Base-by-base conservation (phyloP, 2,888 invertebrate species). In the Andrena bucephala region DNA sequence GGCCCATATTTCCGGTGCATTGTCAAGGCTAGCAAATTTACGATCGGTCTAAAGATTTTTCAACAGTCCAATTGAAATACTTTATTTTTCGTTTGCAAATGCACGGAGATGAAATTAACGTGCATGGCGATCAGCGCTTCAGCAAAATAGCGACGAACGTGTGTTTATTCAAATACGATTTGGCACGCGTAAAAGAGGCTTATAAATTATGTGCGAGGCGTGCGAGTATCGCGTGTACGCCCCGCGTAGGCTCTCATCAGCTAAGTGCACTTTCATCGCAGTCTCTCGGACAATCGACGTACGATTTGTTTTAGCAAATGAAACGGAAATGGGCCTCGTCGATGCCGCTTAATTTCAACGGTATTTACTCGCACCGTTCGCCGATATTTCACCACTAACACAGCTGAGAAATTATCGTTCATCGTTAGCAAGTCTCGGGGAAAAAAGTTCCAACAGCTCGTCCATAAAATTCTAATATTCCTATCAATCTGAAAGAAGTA, bases 231-330 rank as follows among this genome's bases (percentile, higher is more conserved):
- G 91, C 91, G 92, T 91, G 90, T 88, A 84, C 78, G 84, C 75
- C 83, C 83, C 85, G 60, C 69, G 79, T 84, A 81, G 87, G 85
- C 90, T 89, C 89, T 93, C 93, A 93, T 93, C 93, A 93, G 93
- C 93, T 93, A 93, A 93, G 93, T 93, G 93, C 93, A 92, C 89
- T 88, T 81, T 81, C 81, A 80, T 80, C 87, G 84, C 76, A 77
- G 79, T 71, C 87, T 83, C 89, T 68, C 71, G 72, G 79, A 90
- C 91, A 91, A 92, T 90, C 88, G 87, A 87, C 80, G 87, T 85
- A 85, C 89, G 90, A 92, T 93, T 92, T 92, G 91, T 93, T 92
- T 92, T 92, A 93, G 91, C 89, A 92, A 93, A 93, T 93, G 89
- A 92, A 91, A 90, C 87, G 89, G 87, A 89, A 91, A 91, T 87